These are phyloP conservation scores for Cryptocephalus primarius DNA, from an alignment of 2,888 invertebrate genomes.

Conservation along the genomic window DNA sequence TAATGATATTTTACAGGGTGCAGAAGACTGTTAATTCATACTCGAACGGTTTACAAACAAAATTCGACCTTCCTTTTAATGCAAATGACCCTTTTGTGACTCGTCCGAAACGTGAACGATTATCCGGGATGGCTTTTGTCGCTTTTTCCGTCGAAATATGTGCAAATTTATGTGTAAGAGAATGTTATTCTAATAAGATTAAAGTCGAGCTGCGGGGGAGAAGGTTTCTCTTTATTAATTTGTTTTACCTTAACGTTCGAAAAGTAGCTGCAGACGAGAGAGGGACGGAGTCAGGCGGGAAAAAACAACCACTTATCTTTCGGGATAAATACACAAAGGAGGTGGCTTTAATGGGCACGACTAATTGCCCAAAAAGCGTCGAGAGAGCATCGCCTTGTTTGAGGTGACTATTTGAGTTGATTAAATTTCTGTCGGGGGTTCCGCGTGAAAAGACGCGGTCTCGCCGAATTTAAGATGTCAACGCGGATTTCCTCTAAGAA, in stretches of 20 bases:
- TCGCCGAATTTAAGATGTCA: too few relatives aligned
- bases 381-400: conserved; percentile 1
- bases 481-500: too few relatives aligned
- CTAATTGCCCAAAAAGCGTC: conserved; percentile 9
- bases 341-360: conserved; percentile 7
- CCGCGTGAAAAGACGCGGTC: too few relatives aligned
- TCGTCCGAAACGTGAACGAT: too few relatives aligned
- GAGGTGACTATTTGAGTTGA: conserved; percentile 9
- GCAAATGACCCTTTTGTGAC: too few relatives aligned
- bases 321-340: conserved; percentile 12
- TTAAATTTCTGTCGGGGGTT: conserved; percentile 4
- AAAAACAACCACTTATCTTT: conserved; percentile 3
- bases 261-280: conserved; percentile 4
- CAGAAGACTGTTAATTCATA: too few relatives aligned
- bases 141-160: conserved; percentile 8
- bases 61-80: too few relatives aligned
- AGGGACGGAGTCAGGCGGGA: too few relatives aligned
- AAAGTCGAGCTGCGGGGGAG: conserved; percentile 6
- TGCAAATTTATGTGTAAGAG: conserved; percentile 15
- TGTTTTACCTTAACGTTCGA: conserved; percentile 6
- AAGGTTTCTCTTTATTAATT: conserved; percentile 10
- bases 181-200: conserved; percentile 15
- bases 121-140: neutral
- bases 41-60: too few relatives aligned
- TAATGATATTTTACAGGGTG: too few relatives aligned